Base-by-base conservation (phyloP, 2,113 vertebrate genomes). In the Pygoscelis antarcticus region DNA sequence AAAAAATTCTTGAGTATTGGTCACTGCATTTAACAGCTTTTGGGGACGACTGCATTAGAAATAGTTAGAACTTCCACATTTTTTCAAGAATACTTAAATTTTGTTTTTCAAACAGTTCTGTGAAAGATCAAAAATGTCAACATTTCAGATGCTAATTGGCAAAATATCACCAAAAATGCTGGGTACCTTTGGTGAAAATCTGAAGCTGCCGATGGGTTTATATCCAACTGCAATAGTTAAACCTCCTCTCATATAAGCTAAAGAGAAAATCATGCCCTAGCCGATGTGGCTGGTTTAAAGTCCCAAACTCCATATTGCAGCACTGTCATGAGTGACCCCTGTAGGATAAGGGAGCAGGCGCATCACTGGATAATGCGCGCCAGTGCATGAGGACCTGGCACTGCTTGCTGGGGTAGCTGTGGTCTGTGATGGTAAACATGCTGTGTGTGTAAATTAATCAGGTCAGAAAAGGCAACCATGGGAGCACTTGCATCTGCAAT, bases 291-390 rank as follows among this genome's bases (percentile, higher is more conserved):
- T 65, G 30, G 11, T 74, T 65, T 52, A 7, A 58, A 77, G 62
- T 27, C 12, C 44, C 34, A 40, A 7, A 44, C 32, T 83, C 38
- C 44, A 9, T 34, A 21, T 3, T 23, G 8, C 54, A 62, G 54
- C 0, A 2, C 36, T 65, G 36, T 19, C 72, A 11, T 11, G 22
- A 29, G 54, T 44, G 62, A 25, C 26, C 29, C 16, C 30, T 6
- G 5, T 2, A 40, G 40, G 49, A 36, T 13, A 47, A 46, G 23
- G 72, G 21, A 77, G 20, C 49, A 66, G 64, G 27, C 1, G 0
- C 34, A 58, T 77, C 51, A 2, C 18, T 23, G 62, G 49, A 5
- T 61, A 51, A 32, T 1, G 5, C 0, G 0, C 4, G 2, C 6
- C 25, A 17, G 40, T 15, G 44, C 23, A 0, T 38, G 8, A 83